Evolutionary conservation across 2,888 invertebrate genomes (phyloP).

Genomic region (Anthophora plumipes): DNA sequence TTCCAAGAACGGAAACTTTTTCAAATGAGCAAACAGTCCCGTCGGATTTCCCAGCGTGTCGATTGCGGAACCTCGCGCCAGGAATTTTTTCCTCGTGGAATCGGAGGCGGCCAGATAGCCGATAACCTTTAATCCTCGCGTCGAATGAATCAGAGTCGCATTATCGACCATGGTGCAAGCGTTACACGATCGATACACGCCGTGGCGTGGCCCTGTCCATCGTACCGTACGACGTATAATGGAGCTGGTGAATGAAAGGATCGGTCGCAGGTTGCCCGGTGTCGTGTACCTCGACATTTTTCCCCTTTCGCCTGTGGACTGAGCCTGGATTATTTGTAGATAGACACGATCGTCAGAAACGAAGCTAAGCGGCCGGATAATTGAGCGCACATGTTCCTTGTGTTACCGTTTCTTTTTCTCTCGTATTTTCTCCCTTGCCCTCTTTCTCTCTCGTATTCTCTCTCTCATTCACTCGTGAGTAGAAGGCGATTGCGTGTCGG

Average conservation of each 20-base stretch:
- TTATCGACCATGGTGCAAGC: slow-evolving; percentile 36
- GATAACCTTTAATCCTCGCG: slow-evolving; percentile 54
- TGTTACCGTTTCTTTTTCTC: slow-evolving; percentile 35
- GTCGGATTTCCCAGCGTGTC: slow-evolving; percentile 1
- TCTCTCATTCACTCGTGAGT: too few relatives aligned
- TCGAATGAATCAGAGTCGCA: slow-evolving; percentile 48
- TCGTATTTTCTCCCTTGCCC: background rate
- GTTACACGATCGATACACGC: slow-evolving; percentile 52
- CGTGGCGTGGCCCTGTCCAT: slow-evolving; percentile 56
- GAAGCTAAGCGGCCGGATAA: slow-evolving; percentile 54
- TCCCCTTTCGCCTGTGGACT: background rate
- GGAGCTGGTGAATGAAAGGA: slow-evolving; percentile 65
- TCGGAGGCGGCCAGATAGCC: slow-evolving; percentile 30
- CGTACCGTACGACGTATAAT: slow-evolving; percentile 58
- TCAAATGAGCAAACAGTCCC: background rate
- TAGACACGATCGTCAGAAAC: slow-evolving; percentile 50
- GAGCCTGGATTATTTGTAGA: slow-evolving; percentile 45
- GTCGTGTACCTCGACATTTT: slow-evolving; percentile 18
- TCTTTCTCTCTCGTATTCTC: background rate
- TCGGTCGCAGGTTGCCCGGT: slow-evolving; percentile 51
- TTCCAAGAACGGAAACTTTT: background rate
- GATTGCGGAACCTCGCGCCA: slow-evolving; percentile 19
- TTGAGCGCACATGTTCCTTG: slow-evolving; percentile 52
- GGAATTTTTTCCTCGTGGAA: slow-evolving; percentile 20
- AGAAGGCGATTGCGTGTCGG: slow-evolving; percentile 37